Conservation (phyloP, 2,797 vertebrate genomes). For the Pangasius djambal region DNA sequence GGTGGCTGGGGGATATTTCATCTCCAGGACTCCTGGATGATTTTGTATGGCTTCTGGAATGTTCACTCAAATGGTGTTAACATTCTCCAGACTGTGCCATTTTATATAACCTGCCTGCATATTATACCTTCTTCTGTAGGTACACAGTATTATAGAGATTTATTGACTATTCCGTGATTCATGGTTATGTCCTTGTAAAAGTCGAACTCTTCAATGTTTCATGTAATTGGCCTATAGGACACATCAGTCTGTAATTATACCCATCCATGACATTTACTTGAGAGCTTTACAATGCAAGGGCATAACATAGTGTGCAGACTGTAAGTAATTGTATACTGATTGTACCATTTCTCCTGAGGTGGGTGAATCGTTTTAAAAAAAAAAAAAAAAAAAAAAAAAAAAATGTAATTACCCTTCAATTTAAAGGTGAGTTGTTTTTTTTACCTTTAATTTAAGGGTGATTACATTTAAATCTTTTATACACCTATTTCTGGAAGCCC, state of each 20-base stretch:
- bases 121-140: neutral
- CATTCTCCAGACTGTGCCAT: neutral
- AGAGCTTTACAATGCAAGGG: conserved; percentile 8
- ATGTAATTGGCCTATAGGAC: conserved; percentile 3
- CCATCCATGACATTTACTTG: neutral
- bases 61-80: neutral
- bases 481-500: neutral
- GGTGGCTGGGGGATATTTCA: conserved; percentile 14
- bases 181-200: conserved; percentile 9
- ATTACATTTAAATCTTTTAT: conserved; percentile 1
- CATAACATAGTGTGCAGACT: neutral
- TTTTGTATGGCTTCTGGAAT: conserved; percentile 8
- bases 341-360: neutral
- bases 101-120: neutral
- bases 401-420: conserved; percentile 7
- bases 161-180: neutral
- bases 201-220: neutral
- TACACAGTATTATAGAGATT: neutral
- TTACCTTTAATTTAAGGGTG: conserved; percentile 2
- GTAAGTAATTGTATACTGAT: conserved; percentile 1
- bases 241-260: conserved; percentile 16
- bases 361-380: neutral
- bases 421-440: neutral
- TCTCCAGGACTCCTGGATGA: neutral
- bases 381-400: neutral